Evolutionary conservation across 2,888 invertebrate species (phyloP).

Genomic region (Agrilus biguttatus): DNA sequence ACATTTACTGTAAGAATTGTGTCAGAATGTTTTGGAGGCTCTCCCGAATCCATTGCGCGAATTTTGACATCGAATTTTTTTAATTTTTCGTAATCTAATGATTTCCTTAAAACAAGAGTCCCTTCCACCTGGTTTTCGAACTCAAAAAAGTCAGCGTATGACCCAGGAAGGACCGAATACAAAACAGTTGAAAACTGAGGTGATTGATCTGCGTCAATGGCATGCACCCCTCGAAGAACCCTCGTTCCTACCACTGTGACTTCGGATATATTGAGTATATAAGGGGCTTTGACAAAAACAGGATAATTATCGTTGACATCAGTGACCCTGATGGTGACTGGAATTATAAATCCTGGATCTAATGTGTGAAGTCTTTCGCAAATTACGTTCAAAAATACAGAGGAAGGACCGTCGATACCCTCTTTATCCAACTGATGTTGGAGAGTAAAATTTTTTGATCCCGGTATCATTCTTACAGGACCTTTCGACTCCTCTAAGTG

Average conservation of each 20-base stretch:
- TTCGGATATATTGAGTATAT: conserved; percentile 70
- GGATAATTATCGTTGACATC: conserved; percentile 89
- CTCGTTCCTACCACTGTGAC: conserved; percentile 56
- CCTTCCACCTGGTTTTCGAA: conserved; percentile 80
- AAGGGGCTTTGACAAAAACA: conserved; percentile 67
- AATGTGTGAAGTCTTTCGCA: conserved; percentile 66
- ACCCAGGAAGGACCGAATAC: conserved; percentile 69
- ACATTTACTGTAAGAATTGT: conserved; percentile 63
- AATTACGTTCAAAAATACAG: conserved; percentile 73
- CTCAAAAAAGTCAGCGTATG: conserved; percentile 63
- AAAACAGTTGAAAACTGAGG: conserved; percentile 79
- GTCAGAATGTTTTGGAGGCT: conserved; percentile 62
- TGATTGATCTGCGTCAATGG: conserved; percentile 72
- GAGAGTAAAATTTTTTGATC: conserved; percentile 68
- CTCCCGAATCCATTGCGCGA: conserved; percentile 66
- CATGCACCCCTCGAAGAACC: conserved; percentile 65
- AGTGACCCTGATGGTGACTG: conserved; percentile 71
- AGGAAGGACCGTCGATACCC: conserved; percentile 67
- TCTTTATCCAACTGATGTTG: conserved; percentile 70
- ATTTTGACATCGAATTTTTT: conserved; percentile 64
- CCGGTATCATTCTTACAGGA: conserved; percentile 61
- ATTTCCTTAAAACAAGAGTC: conserved; percentile 60
- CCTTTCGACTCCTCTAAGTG: conserved; percentile 66
- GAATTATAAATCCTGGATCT: conserved; percentile 56
- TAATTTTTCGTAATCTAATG: conserved; percentile 70